A percentile compares a stretch with the other conserved stretches of the same genome.
Evolutionary conservation across 2,888 invertebrate species (phyloP).

Genomic region (Rutpela maculata): DNA sequence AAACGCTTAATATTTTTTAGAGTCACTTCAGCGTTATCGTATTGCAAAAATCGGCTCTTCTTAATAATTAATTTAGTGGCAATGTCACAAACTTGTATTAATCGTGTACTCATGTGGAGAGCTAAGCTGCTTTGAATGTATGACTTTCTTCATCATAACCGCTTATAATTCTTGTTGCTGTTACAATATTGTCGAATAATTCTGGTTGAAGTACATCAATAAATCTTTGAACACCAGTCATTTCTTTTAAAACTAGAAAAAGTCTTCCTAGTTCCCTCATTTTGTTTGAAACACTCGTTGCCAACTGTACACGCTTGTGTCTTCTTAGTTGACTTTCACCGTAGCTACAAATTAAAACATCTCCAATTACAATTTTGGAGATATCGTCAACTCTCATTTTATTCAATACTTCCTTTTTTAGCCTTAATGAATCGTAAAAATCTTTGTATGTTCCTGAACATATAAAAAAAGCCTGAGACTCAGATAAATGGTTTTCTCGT

Average conservation of each 20-base stretch:
- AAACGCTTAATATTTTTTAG: conserved; percentile 45
- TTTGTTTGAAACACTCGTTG: conserved; percentile 45
- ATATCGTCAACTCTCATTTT: conserved; percentile 48
- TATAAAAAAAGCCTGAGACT: conserved; percentile 9
- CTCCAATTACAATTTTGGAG: conserved; percentile 45
- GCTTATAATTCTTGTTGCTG: conserved; percentile 52
- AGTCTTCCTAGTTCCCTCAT: conserved; percentile 49
- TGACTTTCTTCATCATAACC: conserved; percentile 38
- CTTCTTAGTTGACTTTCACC: conserved; percentile 45
- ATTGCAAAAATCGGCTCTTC: conserved; percentile 35
- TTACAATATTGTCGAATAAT: conserved; percentile 50
- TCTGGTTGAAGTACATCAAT: conserved; percentile 45
- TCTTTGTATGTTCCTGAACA: conserved; percentile 23
- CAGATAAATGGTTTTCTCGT: conserved; percentile 22
- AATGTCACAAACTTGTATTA: conserved; percentile 47
- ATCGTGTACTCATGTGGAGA: conserved; percentile 46
- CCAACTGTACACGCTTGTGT: conserved; percentile 47
- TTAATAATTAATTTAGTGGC: conserved; percentile 46
- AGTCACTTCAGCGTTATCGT: conserved; percentile 33
- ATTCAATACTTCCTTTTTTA: conserved; percentile 46
- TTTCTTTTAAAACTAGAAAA: conserved; percentile 37
- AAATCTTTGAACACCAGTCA: conserved; percentile 18
- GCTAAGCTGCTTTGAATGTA: conserved; percentile 46
- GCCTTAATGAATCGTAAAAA: conserved; percentile 20
- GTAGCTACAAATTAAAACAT: conserved; percentile 49